Base-by-base conservation (phyloP, 2,888 invertebrate genomes). In the Acrocyrtus sp. region DNA sequence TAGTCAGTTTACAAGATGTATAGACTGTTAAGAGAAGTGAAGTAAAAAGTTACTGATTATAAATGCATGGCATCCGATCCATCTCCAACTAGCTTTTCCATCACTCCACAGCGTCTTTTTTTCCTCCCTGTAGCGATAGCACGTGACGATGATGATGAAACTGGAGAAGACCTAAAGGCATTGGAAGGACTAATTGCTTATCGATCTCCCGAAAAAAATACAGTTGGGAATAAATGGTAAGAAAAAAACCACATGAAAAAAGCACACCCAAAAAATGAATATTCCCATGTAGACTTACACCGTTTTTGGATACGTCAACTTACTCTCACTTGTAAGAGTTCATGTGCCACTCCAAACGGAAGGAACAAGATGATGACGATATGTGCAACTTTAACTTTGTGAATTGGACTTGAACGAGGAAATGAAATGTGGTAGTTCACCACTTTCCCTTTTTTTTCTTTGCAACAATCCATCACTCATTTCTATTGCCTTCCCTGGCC, bases 401-500 rank as follows among this genome's bases (percentile, higher is more conserved):
- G n/a, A n/a, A n/a, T n/a, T n/a, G n/a, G n/a, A n/a, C n/a, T n/a
- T n/a, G n/a, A n/a, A n/a, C n/a, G n/a, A n/a, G n/a, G 22, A 34
- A 56, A 57, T 56, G 56, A 57, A 66, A 57, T 24, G 10, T 48
- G 26, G 5, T 19, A 39, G 48, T 48, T 50, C 50, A 66, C 27
- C 39, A 50, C 53, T 53, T 53, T 53, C 29, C 56, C 26, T 27
- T 17, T 43, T 63, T 48, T 43, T 43, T 50, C 57, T 72, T 66
- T 62, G 48, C n/a, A 67, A 78, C 76, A 76, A 78, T 78, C 78
- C 78, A 76, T 78, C 78, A 78, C 60, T 76, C 78, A 78, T 78
- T 74, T 74, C 76, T 62, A 58, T 62, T n/a, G n/a, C n/a, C n/a
- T n/a, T n/a, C n/a, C n/a, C n/a, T n/a, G n/a, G n/a, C n/a, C n/a